These are phyloP conservation scores for Epirrhoe alternata DNA, from an alignment of 2,888 invertebrate species.

Conservation along the genomic window DNA sequence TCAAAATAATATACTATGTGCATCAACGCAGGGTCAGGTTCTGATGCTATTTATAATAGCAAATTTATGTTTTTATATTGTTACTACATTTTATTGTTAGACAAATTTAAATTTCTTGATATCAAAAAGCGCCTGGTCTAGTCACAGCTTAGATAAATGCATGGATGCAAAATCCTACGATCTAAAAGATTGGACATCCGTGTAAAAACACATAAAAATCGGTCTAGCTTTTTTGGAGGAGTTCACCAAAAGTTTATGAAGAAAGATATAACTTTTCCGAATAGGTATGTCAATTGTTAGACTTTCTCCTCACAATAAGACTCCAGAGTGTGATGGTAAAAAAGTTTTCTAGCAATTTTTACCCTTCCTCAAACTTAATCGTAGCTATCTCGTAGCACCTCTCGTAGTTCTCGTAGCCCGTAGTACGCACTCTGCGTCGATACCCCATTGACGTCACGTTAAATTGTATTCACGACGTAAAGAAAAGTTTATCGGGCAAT, in stretches of 20 bases:
- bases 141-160: too few species aligned
- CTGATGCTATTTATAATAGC: background rate
- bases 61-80: background rate
- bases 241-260: too few species aligned
- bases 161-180: too few species aligned
- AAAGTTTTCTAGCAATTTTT: background rate
- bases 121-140: too few species aligned
- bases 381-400: constrained; percentile 1
- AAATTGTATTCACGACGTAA: background rate
- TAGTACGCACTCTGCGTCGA: background rate
- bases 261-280: too few species aligned
- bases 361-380: background rate
- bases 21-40: background rate
- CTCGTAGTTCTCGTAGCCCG: background rate
- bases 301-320: background rate
- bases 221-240: too few species aligned
- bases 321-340: background rate
- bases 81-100: too few species aligned
- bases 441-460: background rate
- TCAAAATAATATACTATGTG: background rate
- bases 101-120: too few species aligned
- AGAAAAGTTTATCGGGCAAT: constrained; percentile 8
- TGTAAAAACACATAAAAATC: too few species aligned
- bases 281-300: too few species aligned
- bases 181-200: too few species aligned